These are phyloP conservation scores for Sylvia borin DNA, from an alignment of 2,797 vertebrate genomes.

Conservation along the genomic window DNA sequence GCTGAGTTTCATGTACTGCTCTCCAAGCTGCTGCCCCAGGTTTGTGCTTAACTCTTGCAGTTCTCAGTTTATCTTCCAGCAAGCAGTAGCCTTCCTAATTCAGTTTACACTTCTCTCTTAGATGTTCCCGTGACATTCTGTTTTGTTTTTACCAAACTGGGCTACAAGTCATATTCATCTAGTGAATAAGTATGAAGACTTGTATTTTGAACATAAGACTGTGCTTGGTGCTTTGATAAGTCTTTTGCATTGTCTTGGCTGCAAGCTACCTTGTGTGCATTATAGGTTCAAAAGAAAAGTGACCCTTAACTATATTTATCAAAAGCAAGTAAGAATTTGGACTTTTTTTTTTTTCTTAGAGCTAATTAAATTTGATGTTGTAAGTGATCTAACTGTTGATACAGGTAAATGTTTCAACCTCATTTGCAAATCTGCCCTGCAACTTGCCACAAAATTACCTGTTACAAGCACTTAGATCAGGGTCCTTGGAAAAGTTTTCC, in stretches of 20 bases:
- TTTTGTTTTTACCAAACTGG: not conserved
- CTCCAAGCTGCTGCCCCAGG: not conserved
- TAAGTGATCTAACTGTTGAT: not conserved
- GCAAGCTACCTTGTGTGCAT: not conserved
- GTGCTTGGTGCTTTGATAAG: not conserved
- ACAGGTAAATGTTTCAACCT: not conserved
- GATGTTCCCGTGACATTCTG: not conserved
- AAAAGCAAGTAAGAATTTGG: not conserved
- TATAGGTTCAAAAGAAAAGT: not conserved
- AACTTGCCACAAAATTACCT: constrained; percentile 68
- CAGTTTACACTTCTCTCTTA: not conserved
- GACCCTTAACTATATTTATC: not conserved
- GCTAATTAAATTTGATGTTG: not conserved
- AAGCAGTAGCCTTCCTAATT: not conserved
- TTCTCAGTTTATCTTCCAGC: not conserved
- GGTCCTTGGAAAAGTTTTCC: constrained; percentile 78
- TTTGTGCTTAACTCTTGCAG: not conserved
- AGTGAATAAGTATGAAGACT: not conserved
- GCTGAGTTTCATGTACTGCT: not conserved
- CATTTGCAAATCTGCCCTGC: not conserved
- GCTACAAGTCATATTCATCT: not conserved
- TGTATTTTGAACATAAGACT: not conserved
- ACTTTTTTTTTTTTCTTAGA: not conserved
- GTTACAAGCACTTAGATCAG: not conserved
- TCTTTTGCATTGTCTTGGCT: not conserved